Evolutionary conservation across 2,888 invertebrate species (phyloP).

Genomic region (Parascotia fuliginaria): DNA sequence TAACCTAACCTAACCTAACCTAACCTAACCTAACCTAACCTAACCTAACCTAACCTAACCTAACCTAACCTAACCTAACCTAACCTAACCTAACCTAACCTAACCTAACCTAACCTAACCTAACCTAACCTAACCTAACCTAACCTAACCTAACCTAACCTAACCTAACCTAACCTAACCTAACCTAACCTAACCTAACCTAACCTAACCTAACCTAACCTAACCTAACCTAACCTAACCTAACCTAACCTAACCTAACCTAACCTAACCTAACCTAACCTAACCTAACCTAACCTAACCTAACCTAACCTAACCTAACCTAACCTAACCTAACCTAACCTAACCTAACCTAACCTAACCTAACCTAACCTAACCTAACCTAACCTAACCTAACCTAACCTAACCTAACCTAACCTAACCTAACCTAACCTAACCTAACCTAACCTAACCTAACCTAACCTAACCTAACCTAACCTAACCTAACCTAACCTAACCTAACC

Average conservation of each 20-base stretch:
- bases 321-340: background rate
- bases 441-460: slow-evolving; percentile 9
- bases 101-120: background rate
- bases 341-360: background rate
- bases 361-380: slow-evolving; percentile 9
- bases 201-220: background rate
- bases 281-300: background rate
- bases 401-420: slow-evolving; percentile 11
- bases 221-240: background rate
- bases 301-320: background rate
- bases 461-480: slow-evolving; percentile 13
- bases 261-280: background rate
- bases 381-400: slow-evolving; percentile 14
- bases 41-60: background rate
- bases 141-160: background rate
- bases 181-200: background rate
- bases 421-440: slow-evolving; percentile 12
- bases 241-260: background rate
- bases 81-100: background rate
- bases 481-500: slow-evolving; percentile 17
- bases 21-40: background rate
- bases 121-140: background rate
- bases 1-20: background rate
- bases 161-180: background rate
- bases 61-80: background rate